These are phyloP conservation scores for Idris sp. DNA, from an alignment of 1,140 invertebrate genomes.

Conservation along the genomic window DNA sequence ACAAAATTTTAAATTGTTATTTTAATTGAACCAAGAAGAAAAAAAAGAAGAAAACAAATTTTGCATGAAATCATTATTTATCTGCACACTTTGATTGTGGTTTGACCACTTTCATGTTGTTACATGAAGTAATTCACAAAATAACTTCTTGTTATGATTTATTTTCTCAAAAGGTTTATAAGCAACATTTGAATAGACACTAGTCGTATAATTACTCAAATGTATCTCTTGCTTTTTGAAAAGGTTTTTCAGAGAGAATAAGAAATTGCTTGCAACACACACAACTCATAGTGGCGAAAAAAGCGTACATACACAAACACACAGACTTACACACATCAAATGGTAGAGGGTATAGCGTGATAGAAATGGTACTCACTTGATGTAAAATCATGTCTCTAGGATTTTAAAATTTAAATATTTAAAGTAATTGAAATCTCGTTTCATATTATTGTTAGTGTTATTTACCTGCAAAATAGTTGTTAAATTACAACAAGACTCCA, in stretches of 20 bases:
- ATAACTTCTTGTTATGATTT: background rate
- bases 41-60: no score
- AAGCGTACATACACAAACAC: no score
- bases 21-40: no score
- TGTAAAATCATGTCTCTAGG: slow-evolving; percentile 5
- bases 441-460: slow-evolving; percentile 11
- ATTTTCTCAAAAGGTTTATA: background rate
- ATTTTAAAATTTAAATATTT: background rate
- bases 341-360: slow-evolving; percentile 9
- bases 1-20: no score
- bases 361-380: slow-evolving; percentile 5
- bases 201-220: background rate
- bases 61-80: no score
- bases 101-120: background rate
- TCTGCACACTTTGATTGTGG: background rate
- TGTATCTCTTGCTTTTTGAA: slow-evolving; percentile 6
- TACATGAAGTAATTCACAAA: background rate
- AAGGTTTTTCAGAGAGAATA: slow-evolving; percentile 29
- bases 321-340: slow-evolving; percentile 39
- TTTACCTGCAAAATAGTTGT: background rate
- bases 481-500: background rate
- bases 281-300: slow-evolving; percentile 34
- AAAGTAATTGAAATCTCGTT: slow-evolving; percentile 2
- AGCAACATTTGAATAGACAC: slow-evolving; percentile 4
- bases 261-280: slow-evolving; percentile 27